Percentiles rank a stretch among this genome's conserved stretches.
phyloP scores from a whole-genome alignment of 2,888 invertebrate genomes.

The Holacanthella duospinosa region DNA sequence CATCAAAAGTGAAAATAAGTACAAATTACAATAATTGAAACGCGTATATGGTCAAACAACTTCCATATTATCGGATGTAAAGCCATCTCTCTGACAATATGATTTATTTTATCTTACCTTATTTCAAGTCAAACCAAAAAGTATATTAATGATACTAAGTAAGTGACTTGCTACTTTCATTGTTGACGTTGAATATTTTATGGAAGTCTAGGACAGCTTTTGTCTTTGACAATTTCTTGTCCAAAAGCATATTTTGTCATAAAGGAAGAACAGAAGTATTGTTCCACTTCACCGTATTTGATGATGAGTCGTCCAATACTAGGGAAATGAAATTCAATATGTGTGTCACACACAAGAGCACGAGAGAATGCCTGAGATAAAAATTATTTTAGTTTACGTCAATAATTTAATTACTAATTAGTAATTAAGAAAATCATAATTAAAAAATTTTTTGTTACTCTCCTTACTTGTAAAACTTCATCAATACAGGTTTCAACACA shows the following conservation, averaged over 20 bases:
- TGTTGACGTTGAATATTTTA: too few relatives aligned
- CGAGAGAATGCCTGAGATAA: conserved; percentile 24
- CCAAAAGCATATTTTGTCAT: conserved; percentile 7
- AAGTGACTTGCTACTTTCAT: too few relatives aligned
- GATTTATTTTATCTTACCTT: too few relatives aligned
- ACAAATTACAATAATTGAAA: too few relatives aligned
- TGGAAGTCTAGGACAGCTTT: not conserved
- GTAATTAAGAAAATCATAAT: not conserved
- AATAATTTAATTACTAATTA: not conserved
- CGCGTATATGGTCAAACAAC: too few relatives aligned
- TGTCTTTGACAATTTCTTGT: conserved; percentile 4
- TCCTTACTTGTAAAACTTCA: conserved; percentile 29
- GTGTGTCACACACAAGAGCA: conserved; percentile 23
- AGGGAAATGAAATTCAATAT: conserved; percentile 18
- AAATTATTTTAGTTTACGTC: too few relatives aligned
- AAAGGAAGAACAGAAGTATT: not conserved
- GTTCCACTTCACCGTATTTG: conserved; percentile 3
- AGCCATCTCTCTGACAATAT: too few relatives aligned
- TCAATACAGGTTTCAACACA: conserved; percentile 28
- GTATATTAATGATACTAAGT: too few relatives aligned
- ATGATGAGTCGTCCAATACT: conserved; percentile 11
- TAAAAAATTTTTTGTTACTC: not conserved
- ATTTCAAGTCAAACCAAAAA: too few relatives aligned
- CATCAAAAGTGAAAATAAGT: too few relatives aligned
- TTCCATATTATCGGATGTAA: too few relatives aligned